Conservation (phyloP, 1,140 invertebrate genomes). For the Drosophila ercepeae region DNA sequence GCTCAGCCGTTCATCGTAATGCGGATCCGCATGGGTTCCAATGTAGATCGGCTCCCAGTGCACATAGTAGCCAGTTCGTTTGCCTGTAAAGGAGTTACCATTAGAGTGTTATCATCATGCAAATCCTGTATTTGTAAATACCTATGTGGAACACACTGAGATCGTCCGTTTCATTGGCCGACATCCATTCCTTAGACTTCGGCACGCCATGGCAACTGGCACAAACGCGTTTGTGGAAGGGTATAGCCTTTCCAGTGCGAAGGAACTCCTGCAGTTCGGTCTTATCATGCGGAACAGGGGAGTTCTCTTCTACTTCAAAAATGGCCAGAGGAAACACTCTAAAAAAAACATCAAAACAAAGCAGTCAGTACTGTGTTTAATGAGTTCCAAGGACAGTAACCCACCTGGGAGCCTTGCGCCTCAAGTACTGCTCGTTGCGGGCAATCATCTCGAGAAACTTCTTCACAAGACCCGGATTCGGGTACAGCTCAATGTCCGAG, state of each 20-base stretch:
- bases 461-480: conserved; percentile 90
- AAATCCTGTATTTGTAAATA: conserved; percentile 85
- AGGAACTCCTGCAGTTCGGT: conserved; percentile 90
- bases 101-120: not conserved
- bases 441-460: conserved; percentile 93
- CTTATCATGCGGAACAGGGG: conserved; percentile 89
- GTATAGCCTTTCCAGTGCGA: conserved; percentile 90
- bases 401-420: conserved; percentile 79
- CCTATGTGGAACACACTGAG: conserved; percentile 93
- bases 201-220: conserved; percentile 95
- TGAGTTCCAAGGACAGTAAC: not conserved
- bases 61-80: conserved; percentile 90
- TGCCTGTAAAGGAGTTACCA: conserved; percentile 84
- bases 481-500: conserved; percentile 95
- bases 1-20: conserved; percentile 94
- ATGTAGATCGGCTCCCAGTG: conserved; percentile 97
- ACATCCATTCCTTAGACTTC: conserved; percentile 92
- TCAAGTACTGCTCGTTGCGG: conserved; percentile 87
- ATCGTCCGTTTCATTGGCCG: conserved; percentile 87
- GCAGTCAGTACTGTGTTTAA: not conserved
- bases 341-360: not conserved
- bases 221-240: conserved; percentile 96
- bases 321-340: conserved; percentile 82
- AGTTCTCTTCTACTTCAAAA: conserved; percentile 79
- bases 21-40: conserved; percentile 92